phyloP scores from a whole-genome alignment of 2,797 vertebrate genomes.

The Bovichtus variegatus region DNA sequence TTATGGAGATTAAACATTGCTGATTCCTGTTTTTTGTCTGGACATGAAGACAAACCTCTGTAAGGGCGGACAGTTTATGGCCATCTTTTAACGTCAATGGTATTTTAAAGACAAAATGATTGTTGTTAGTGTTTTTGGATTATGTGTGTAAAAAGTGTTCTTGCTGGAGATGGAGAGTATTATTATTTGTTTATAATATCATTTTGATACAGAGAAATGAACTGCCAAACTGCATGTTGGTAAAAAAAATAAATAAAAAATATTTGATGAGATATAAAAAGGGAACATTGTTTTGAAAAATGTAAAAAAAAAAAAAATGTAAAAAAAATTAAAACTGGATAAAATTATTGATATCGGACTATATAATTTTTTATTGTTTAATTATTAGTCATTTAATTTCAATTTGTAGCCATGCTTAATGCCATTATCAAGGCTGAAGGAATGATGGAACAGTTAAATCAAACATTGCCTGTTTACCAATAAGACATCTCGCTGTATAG shows the following conservation, averaged over 20 bases:
- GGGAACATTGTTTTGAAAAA: background rate
- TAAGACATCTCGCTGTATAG: constrained; percentile 34
- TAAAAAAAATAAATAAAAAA: background rate
- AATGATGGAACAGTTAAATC: constrained; percentile 51
- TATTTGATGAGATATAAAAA: background rate
- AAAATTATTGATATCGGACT: background rate
- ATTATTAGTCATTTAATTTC: constrained; percentile 15
- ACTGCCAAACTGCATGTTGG: background rate
- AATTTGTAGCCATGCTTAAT: background rate
- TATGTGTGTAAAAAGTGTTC: background rate
- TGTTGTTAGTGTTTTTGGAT: background rate
- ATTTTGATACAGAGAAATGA: background rate
- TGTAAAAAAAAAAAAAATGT: background rate
- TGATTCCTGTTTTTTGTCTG: constrained; percentile 2
- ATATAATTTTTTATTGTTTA: background rate
- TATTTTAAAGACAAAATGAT: background rate
- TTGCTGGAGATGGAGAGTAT: background rate
- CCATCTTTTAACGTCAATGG: background rate
- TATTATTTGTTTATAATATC: background rate
- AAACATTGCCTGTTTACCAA: constrained; percentile 35
- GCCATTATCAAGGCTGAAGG: constrained; percentile 24
- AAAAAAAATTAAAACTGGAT: too few relatives aligned
- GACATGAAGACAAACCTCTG: too few relatives aligned
- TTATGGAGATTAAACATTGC: background rate
- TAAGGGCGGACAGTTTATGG: too few relatives aligned